Base-by-base conservation (phyloP, 2,888 invertebrate genomes). In the Oscheius onirici region DNA sequence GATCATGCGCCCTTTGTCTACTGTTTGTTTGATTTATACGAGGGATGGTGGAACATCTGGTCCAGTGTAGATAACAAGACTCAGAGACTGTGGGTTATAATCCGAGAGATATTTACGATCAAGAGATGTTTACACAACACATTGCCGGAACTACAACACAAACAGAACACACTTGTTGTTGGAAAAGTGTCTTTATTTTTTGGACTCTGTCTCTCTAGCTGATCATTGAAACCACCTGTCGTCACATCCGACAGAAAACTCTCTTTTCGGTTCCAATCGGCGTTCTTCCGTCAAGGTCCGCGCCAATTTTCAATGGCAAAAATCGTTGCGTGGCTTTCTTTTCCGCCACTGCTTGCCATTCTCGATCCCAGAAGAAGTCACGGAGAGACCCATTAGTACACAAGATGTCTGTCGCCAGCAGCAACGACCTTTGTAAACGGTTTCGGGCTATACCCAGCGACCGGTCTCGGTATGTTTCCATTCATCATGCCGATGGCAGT, bases 401-500 rank as follows among this genome's bases (percentile, higher is more conserved):
- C 52, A 15, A 46, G 20, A 46, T 46, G n/a, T 46, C 17, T 57
- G 57, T 43, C 46, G 44, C n/a, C 34, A 8, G 34, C 34, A 34
- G 34, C 34, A 34, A 11, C 63, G 63, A 63, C 63, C 63, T 63
- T 63, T 63, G 63, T 49, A 20, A 34, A 34, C 63, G 63, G 63
- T 63, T 63, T 63, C 63, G 63, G 46, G 46, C 15, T 17, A 49
- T n/a, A 24, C 49, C 46, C 34, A 34, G 34, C 63, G 63, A 63
- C 63, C 63, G 63, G 63, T 63, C 63, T 17, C 10, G 24, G 60
- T 44, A 44, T n/a, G 34, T 41, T 43, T 22, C 49, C 63, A 22
- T 63, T 63, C 63, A 63, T 63, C 49, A 49, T 49, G 49, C 28
- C 63, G 26, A 15, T 20, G 43, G 24, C 34, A 49, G 22, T 63